Evolutionary conservation across 1,140 invertebrate species (phyloP).

Genomic region (Ridgeia piscesae): DNA sequence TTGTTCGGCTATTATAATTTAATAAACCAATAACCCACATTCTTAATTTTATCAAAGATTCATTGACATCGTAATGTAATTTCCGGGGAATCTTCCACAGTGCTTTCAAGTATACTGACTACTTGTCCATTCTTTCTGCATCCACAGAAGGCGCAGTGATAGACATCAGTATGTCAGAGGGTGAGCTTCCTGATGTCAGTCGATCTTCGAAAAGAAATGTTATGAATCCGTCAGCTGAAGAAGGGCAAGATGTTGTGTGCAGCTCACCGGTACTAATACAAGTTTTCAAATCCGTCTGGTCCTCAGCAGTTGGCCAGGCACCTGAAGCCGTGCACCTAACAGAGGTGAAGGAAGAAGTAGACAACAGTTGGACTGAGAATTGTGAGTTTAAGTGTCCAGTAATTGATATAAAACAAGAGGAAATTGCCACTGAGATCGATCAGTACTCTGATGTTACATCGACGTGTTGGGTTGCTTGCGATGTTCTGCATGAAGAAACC

Average conservation of each 20-base stretch:
- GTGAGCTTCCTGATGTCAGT: neutral
- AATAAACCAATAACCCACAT: too few species aligned
- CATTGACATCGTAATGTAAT: too few species aligned
- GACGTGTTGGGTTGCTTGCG: neutral
- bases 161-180: neutral
- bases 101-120: too few species aligned
- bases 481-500: neutral
- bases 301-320: neutral
- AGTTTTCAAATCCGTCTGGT: neutral
- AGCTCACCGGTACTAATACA: neutral
- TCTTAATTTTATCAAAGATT: too few species aligned
- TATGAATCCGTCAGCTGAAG: neutral
- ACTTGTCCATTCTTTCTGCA: too few species aligned
- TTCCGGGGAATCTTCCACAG: too few species aligned
- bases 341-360: neutral
- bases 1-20: too few species aligned
- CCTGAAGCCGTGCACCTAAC: neutral
- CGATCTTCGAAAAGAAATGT: neutral
- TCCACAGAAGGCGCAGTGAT: too few species aligned
- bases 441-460: neutral
- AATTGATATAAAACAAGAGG: neutral
- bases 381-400: neutral
- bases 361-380: neutral
- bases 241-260: neutral
- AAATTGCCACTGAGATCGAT: neutral